Evolutionary conservation across 2,888 invertebrate species (phyloP), one percentile per base, ranked within the genome.

Genomic region (Pimpla rufipes): DNA sequence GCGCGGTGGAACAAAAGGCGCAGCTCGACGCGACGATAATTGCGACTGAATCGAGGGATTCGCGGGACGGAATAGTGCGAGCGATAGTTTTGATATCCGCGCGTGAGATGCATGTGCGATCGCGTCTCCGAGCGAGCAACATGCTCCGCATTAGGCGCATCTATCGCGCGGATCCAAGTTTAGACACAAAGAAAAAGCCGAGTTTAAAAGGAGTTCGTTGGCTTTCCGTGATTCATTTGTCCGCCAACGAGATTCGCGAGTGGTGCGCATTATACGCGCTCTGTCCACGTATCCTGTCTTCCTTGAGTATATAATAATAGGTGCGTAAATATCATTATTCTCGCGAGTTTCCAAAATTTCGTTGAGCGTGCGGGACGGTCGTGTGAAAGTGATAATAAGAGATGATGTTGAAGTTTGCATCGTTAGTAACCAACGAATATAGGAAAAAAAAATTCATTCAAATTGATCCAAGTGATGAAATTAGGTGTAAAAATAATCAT

Each of bases 191-290:
- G 87, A 87, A 87, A 86, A 76, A 80, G 81, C 77, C 79, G 84
- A 83, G 82, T 88, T 90, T 90, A 90, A 90, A 90, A 89, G 89
- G 90, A 90, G 90, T 90, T 90, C 88, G 89, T 89, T 89, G 88
- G 85, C 89, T 89, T 88, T 85, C 64, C 71, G 79, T 87, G 86
- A 87, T 81, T 88, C 87, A 87, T 85, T 88, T 86, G 79, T 79
- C 77, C 81, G 83, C 78, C 70, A 83, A 78, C 85, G 70, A 71
- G 71, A 66, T 66, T 50, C 80, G 68, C 77, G 82, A 78, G 70
- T 77, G 42, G 74, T 75, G 64, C 47, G 35, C 74, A 52, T n/a
- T n/a, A n/a, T 4, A 59, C 2, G 13, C 37, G 23, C 71, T 18
- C 57, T 13, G 16, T 52, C 45, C 50, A 59, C n/a, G 23, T 21